These are phyloP conservation scores for Conus ventricosus DNA, from an alignment of 1,140 invertebrate genomes.

Conservation along the genomic window DNA sequence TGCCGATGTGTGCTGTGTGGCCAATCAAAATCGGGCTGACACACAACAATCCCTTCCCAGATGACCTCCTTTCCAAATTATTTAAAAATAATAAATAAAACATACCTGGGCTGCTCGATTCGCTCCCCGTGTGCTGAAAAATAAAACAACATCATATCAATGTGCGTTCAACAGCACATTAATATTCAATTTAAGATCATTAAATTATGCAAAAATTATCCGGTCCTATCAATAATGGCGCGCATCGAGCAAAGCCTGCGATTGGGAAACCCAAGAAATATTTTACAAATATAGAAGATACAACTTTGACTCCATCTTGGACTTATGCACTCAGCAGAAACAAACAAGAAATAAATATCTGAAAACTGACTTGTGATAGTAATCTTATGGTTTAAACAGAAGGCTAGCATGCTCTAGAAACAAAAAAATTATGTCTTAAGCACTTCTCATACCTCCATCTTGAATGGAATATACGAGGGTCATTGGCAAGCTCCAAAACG, in stretches of 20 bases:
- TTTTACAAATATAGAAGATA: neutral
- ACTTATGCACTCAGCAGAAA: neutral
- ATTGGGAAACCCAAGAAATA: slow-evolving; percentile 8
- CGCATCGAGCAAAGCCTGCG: slow-evolving; percentile 24
- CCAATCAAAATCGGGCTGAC: neutral
- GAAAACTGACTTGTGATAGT: neutral
- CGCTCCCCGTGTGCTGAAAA: slow-evolving; percentile 70
- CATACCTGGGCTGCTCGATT: slow-evolving; percentile 73
- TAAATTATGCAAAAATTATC: slow-evolving; percentile 1
- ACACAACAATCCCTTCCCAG: neutral
- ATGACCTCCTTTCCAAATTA: slow-evolving; percentile 47
- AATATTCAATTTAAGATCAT: neutral
- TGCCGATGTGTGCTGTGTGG: neutral
- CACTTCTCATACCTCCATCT: slow-evolving; percentile 43
- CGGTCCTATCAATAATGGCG: slow-evolving; percentile 32
- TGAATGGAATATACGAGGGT: slow-evolving; percentile 62
- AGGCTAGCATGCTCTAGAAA: neutral
- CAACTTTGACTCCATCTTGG: neutral
- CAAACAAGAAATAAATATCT: neutral
- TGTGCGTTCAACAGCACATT: neutral
- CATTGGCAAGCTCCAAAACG: slow-evolving; percentile 62
- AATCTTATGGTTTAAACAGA: neutral
- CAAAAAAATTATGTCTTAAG: neutral
- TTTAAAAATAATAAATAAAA: slow-evolving; percentile 22
- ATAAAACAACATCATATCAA: slow-evolving; percentile 39